phyloP scores from a whole-genome alignment of 2,113 vertebrate genomes.

The Ophiodon elongatus region DNA sequence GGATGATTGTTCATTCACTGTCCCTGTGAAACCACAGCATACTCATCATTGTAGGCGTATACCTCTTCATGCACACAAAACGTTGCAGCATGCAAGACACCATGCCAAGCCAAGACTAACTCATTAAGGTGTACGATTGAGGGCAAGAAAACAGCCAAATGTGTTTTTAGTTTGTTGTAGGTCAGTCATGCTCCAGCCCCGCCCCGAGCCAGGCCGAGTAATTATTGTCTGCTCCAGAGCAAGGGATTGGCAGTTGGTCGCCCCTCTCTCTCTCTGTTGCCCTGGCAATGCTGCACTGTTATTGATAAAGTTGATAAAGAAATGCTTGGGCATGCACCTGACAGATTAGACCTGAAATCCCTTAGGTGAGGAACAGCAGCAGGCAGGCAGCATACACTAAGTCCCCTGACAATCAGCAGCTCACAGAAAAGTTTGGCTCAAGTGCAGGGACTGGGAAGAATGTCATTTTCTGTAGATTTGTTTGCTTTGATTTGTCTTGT shows the following conservation, averaged over 20 bases:
- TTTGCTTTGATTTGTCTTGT: conserved; percentile 51
- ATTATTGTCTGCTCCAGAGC: conserved; percentile 51
- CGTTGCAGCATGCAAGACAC: not conserved
- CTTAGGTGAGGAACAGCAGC: conserved; percentile 63
- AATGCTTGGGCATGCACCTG: conserved; percentile 79
- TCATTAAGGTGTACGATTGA: conserved; percentile 1
- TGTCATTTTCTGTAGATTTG: conserved; percentile 54
- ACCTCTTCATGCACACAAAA: not conserved
- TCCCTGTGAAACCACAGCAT: not conserved
- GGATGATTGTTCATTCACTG: too few relatives aligned
- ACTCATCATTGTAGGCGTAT: not conserved
- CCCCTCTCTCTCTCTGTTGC: conserved; percentile 33
- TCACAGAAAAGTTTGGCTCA: conserved; percentile 51
- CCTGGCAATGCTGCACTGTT: conserved; percentile 63
- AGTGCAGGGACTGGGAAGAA: conserved; percentile 34
- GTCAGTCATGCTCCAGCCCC: conserved; percentile 14
- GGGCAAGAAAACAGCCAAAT: not conserved
- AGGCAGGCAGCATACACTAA: conserved; percentile 56
- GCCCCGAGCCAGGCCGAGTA: conserved; percentile 36
- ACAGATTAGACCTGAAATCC: conserved; percentile 79
- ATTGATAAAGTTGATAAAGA: conserved; percentile 80
- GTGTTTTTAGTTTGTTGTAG: conserved; percentile 15
- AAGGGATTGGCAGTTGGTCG: conserved; percentile 34
- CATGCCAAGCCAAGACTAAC: not conserved
- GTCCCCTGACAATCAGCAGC: conserved; percentile 63